Conservation (phyloP, 2,113 vertebrate species). For the Chaenocephalus aceratus region DNA sequence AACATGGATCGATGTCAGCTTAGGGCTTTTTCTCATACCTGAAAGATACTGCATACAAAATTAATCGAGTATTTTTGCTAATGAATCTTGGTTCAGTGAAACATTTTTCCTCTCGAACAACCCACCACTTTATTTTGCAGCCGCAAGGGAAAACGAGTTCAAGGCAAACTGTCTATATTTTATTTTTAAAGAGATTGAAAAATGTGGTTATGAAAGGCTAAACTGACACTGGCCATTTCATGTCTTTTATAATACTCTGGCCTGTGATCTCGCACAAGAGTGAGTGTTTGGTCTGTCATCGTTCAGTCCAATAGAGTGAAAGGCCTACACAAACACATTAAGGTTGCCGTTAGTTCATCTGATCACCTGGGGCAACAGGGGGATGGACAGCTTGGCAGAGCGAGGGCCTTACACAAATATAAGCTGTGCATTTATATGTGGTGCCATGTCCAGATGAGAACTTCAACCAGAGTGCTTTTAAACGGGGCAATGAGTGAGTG, state of each 20-base stretch:
- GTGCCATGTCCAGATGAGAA: conserved; percentile 74
- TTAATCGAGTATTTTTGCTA: conserved; percentile 58
- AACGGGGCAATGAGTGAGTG: conserved; percentile 50
- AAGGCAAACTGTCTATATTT: conserved; percentile 34
- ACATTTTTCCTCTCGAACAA: conserved; percentile 54
- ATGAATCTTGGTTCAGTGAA: conserved; percentile 52
- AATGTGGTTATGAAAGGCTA: conserved; percentile 27
- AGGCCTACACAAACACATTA: conserved; percentile 75
- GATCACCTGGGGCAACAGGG: conserved; percentile 71
- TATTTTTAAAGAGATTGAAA: conserved; percentile 15
- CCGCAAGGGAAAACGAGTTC: conserved; percentile 27
- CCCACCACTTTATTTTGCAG: conserved; percentile 10
- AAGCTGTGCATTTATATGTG: conserved; percentile 72
- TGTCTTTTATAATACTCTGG: conserved; percentile 39
- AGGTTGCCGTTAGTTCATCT: conserved; percentile 72
- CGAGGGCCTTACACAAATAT: conserved; percentile 73
- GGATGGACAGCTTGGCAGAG: conserved; percentile 70
- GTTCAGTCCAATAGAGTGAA: conserved; percentile 55
- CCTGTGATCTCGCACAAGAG: conserved; percentile 33
- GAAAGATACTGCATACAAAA: conserved; percentile 65
- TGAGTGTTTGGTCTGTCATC: conserved; percentile 46
- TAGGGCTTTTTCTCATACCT: conserved; percentile 50
- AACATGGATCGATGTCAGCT: conserved; percentile 50
- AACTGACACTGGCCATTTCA: conserved; percentile 21
- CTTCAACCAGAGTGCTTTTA: conserved; percentile 77